Percentiles rank a stretch among this genome's conserved stretches.
These are phyloP conservation scores for Orientallactaga bullata DNA, from an alignment of 2,113 vertebrate genomes.

Conservation along the genomic window DNA sequence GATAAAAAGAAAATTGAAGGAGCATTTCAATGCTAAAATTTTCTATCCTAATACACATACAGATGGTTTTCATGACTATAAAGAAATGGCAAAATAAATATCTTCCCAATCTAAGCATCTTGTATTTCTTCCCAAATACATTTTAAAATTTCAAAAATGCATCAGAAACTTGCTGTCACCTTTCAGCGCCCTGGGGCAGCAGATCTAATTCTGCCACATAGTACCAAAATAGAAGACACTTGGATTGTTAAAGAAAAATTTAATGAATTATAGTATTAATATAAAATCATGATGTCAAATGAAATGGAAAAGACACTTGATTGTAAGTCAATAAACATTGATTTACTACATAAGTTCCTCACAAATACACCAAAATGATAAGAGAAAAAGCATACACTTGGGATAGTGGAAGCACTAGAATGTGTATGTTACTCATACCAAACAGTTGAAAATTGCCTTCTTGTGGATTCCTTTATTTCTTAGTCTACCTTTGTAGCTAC, in stretches of 20 bases:
- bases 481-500: background rate
- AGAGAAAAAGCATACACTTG: slow-evolving; percentile 18
- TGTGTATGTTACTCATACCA: background rate
- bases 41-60: slow-evolving; percentile 10
- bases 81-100: background rate
- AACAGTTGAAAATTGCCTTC: background rate
- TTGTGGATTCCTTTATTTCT: background rate
- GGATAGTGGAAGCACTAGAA: background rate
- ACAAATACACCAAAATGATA: slow-evolving; percentile 62
- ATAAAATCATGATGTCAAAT: slow-evolving; percentile 79
- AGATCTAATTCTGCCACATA: slow-evolving; percentile 59
- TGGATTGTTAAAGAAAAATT: slow-evolving; percentile 60
- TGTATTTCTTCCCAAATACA: slow-evolving; percentile 25
- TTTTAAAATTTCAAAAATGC: slow-evolving; percentile 40
- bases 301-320: slow-evolving; percentile 80
- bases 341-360: slow-evolving; percentile 68
- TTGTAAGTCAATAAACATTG: slow-evolving; percentile 83
- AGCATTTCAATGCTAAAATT: background rate
- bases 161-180: slow-evolving; percentile 43
- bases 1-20: background rate
- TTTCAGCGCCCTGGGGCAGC: slow-evolving; percentile 18
- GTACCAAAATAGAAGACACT: slow-evolving; percentile 45
- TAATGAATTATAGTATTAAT: slow-evolving; percentile 55
- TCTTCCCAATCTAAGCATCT: slow-evolving; percentile 39
- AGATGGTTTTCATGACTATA: background rate